Base-by-base conservation (phyloP, 2,113 vertebrate genomes). In the Silurus meridionalis region DNA sequence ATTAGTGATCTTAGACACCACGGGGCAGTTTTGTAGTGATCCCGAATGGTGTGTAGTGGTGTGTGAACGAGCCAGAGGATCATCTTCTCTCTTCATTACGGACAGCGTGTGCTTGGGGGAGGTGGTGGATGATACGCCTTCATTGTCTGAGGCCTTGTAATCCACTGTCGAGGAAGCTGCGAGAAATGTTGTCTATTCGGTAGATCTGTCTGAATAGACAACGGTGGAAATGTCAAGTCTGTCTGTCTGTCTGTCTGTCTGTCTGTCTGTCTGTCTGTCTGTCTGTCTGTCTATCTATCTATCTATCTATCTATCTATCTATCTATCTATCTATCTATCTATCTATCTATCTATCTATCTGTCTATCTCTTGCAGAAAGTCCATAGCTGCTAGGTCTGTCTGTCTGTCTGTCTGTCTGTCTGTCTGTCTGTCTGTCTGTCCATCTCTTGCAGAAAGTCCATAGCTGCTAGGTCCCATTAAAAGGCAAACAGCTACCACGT, bases 71-170 rank as follows among this genome's bases (percentile, higher is more conserved):
- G 80, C 55, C 57, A 53, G 67, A 82, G 67, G 67, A 63, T 78
- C 83, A 85, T 82, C 83, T 83, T 63, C 63, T 83, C 80, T 66
- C 64, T 79, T 86, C 67, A 87, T 78, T 61, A 61, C 25, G 83
- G 69, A 74, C 71, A 86, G 81, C 28, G 53, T 66, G 75, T 60
- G 61, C 67, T 82, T 21, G 8, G 77, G 82, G 52, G 83, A 80
- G 83, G 74, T 57, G 55, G 23, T 28, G 81, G 52, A 4, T 86
- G 66, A 79, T 67, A 83, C 58, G 80, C 86, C 80, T 85, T 74
- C 58, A 80, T 86, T 89, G 84, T 89, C 81, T 89, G 78, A 25
- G 8, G 74, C 66, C 86, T 89, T 77, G 64, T 87, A 87, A 87
- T 85, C 86, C 84, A 63, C 85, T 75, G 75, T 66, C 48, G 53